phyloP scores from a whole-genome alignment of 2,797 vertebrate species.

The Microhierax caerulescens region DNA sequence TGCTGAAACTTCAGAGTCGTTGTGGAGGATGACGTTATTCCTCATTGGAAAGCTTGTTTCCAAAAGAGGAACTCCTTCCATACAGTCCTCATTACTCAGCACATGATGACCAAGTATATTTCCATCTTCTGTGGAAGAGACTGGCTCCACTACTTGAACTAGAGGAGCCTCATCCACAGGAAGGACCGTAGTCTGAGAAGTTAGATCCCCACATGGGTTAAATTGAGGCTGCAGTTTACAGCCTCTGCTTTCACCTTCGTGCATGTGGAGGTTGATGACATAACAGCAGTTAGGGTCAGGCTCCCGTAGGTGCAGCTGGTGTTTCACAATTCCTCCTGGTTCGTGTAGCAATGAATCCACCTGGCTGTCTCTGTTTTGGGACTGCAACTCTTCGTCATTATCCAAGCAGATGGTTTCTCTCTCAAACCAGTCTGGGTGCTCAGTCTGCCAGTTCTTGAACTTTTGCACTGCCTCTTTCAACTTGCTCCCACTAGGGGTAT shows the following conservation, averaged over 20 bases:
- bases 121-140: neutral
- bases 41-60: neutral
- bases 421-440: constrained; percentile 88
- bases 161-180: neutral
- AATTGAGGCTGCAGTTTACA: constrained; percentile 47
- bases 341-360: neutral
- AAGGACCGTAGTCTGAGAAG: constrained; percentile 34
- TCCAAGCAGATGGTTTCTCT: constrained; percentile 70
- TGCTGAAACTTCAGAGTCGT: neutral
- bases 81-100: constrained; percentile 6
- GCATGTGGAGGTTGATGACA: neutral
- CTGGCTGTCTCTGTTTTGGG: constrained; percentile 55
- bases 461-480: constrained; percentile 81
- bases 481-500: constrained; percentile 79
- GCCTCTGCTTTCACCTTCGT: neutral
- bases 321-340: constrained; percentile 43
- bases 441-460: constrained; percentile 83
- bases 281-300: neutral
- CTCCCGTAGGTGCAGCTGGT: constrained; percentile 51
- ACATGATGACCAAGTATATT: neutral
- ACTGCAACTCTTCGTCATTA: constrained; percentile 73
- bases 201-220: neutral
- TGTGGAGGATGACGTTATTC: constrained; percentile 22
- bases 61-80: constrained; percentile 65
- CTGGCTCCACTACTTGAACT: constrained; percentile 25